Evolutionary conservation across 92 coral and sea anemone species (phyloP).

Genomic region (Phenganax marumi): DNA sequence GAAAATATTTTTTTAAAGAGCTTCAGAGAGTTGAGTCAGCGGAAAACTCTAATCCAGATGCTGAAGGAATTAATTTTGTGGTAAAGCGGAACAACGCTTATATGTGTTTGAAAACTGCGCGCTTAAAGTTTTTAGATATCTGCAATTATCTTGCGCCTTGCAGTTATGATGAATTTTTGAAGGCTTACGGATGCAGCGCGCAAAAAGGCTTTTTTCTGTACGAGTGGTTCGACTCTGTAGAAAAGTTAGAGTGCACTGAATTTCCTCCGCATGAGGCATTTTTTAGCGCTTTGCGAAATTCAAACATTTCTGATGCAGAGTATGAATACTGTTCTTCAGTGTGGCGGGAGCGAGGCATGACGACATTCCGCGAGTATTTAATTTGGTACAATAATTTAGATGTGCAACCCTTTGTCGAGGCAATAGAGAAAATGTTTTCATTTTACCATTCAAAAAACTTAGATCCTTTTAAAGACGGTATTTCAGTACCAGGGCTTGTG

Average conservation of each 20-base stretch:
- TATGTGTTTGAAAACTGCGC: slow-evolving; percentile 18
- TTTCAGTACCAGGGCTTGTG: slow-evolving; percentile 45
- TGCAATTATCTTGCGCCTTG: slow-evolving; percentile 14
- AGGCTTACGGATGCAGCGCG: slow-evolving; percentile 25
- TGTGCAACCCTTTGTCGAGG: slow-evolving; percentile 27
- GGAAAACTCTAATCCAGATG: background rate
- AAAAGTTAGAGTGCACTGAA: background rate
- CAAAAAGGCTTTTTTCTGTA: slow-evolving; percentile 23
- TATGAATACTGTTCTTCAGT: slow-evolving; percentile 4
- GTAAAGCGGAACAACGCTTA: slow-evolving; percentile 17
- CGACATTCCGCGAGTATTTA: slow-evolving; percentile 19
- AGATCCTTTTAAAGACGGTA: slow-evolving; percentile 25
- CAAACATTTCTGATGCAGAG: slow-evolving; percentile 17
- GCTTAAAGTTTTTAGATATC: slow-evolving; percentile 21
- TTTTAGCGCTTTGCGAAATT: background rate
- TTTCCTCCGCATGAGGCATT: slow-evolving; percentile 32
- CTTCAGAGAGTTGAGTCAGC: background rate
- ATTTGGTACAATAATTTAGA: slow-evolving; percentile 27
- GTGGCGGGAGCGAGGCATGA: background rate
- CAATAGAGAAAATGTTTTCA: slow-evolving; percentile 12
- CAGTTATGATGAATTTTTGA: slow-evolving; percentile 19
- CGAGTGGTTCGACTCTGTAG: slow-evolving; percentile 5
- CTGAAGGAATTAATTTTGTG: background rate
- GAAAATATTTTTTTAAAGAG: background rate
- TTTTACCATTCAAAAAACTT: background rate